phyloP scores from a whole-genome alignment of 1,140 invertebrate genomes.

The Delia radicum region DNA sequence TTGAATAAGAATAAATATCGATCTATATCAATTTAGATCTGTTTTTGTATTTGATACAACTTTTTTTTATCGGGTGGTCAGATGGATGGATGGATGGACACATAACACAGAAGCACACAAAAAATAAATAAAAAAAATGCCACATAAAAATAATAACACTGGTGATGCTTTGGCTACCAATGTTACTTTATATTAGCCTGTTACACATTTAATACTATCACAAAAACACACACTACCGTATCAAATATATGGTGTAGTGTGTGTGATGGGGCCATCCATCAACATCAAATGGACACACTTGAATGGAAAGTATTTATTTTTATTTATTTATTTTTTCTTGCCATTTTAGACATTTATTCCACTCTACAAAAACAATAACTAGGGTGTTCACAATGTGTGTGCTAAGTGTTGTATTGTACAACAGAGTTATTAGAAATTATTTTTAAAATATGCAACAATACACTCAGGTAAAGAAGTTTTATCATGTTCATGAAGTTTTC shows the following conservation, averaged over 20 bases:
- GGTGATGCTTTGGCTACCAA: background rate
- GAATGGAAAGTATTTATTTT: background rate
- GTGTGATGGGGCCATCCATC: background rate
- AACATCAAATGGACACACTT: background rate
- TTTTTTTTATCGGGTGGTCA: no score
- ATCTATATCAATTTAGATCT: no score
- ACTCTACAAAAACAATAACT: background rate
- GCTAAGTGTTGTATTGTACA: no score
- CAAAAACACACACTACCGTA: background rate
- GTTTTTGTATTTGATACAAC: no score
- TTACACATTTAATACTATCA: background rate
- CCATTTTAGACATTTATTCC: background rate
- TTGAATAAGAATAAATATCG: no score
- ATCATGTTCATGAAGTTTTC: no score
- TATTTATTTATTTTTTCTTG: background rate
- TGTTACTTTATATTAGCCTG: background rate
- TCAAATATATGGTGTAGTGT: background rate
- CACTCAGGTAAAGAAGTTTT: no score
- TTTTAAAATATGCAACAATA: no score
- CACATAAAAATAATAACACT: background rate
- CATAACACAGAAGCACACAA: background rate
- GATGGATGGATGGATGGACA: no score
- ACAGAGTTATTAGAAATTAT: no score
- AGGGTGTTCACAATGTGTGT: no score
- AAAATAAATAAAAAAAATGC: no score